A percentile compares a stretch with the other conserved stretches of the same genome.
Conservation (phyloP, 2,113 vertebrate genomes). For the Rhodinocichla rosea region DNA sequence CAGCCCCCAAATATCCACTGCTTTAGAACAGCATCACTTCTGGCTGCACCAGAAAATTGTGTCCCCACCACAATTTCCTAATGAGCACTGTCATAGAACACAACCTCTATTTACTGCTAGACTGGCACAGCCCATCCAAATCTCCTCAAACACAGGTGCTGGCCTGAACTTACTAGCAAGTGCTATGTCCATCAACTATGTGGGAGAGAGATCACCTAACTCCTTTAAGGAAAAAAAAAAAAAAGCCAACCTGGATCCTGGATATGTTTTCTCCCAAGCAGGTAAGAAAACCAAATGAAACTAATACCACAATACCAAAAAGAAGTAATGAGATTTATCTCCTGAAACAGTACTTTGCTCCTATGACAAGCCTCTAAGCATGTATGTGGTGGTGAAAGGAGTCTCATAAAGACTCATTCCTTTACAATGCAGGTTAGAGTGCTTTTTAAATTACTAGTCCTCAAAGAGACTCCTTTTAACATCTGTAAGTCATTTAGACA, state of each 20-base stretch:
- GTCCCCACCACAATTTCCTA: background rate
- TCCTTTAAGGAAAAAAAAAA: background rate
- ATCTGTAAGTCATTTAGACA: background rate
- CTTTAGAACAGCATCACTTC: background rate
- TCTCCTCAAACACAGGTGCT: background rate
- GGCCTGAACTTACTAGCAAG: background rate
- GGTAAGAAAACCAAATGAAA: background rate
- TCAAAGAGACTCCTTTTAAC: background rate
- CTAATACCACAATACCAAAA: background rate
- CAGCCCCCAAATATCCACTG: background rate
- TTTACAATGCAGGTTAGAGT: background rate
- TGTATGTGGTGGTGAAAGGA: background rate
- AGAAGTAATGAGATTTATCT: background rate
- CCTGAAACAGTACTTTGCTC: background rate
- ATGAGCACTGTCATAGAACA: background rate
- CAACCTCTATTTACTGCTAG: background rate
- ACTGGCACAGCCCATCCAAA: background rate
- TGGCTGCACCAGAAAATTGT: background rate
- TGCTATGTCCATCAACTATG: background rate
- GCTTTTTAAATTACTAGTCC: background rate
- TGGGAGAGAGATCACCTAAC: background rate
- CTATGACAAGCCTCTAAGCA: background rate
- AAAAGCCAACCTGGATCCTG: rapidly evolving
- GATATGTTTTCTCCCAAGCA: background rate
- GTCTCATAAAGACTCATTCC: background rate